These are phyloP conservation scores for Eupithecia vulgata DNA, from an alignment of 2,888 invertebrate species.

Conservation along the genomic window DNA sequence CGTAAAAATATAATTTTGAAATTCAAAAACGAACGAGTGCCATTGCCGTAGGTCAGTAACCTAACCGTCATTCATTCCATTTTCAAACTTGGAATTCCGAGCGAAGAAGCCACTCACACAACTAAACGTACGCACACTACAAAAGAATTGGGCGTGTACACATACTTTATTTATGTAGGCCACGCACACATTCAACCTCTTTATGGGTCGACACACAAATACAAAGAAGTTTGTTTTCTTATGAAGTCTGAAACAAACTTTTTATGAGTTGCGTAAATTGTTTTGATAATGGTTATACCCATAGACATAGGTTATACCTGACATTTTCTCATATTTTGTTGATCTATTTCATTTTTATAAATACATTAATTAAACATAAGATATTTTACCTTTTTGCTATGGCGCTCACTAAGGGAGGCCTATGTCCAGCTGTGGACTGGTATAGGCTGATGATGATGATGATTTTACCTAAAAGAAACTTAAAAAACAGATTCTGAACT, in stretches of 20 bases:
- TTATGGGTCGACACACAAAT: conserved; percentile 73
- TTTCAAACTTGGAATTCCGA: conserved; percentile 81
- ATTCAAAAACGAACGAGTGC: conserved; percentile 42
- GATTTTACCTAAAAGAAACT: too few species aligned
- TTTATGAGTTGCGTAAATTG: conserved; percentile 14
- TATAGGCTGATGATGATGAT: too few species aligned
- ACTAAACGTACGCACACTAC: conserved; percentile 62
- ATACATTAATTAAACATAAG: not conserved
- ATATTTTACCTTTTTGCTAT: too few species aligned
- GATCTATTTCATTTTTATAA: not conserved
- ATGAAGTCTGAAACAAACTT: conserved; percentile 49
- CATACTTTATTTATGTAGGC: conserved; percentile 69
- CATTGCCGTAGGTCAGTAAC: conserved; percentile 77
- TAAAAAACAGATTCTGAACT: too few species aligned
- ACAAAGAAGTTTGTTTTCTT: conserved; percentile 53
- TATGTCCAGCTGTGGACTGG: too few species aligned
- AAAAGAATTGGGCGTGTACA: conserved; percentile 58
- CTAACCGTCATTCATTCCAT: conserved; percentile 81
- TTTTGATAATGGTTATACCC: conserved; percentile 2
- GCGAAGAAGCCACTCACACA: conserved; percentile 78
- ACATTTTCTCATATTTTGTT: not conserved
- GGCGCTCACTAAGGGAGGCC: too few species aligned
- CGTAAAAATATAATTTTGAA: conserved; percentile 36
- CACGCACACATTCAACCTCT: conserved; percentile 65
- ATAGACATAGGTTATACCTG: too few species aligned